Evolutionary conservation across 1,140 invertebrate species (phyloP).

Genomic region (Pseudomyrmex flavicornis): DNA sequence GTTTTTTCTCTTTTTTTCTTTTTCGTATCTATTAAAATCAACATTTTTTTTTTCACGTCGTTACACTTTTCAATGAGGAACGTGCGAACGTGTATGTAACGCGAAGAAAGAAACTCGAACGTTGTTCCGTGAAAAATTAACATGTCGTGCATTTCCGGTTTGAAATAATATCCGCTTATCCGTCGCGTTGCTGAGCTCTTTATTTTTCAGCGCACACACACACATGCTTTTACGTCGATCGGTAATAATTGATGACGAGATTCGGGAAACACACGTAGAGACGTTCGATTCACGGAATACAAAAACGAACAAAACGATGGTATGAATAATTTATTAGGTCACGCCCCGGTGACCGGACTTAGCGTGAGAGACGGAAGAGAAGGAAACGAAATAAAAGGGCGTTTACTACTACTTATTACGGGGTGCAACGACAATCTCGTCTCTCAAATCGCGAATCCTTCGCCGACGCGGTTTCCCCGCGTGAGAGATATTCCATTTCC

Average conservation of each 20-base stretch:
- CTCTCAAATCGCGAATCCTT: constrained; percentile 59
- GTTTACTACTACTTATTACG: constrained; percentile 60
- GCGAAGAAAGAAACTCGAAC: too few species aligned
- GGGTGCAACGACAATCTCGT: constrained; percentile 58
- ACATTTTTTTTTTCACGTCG: background rate
- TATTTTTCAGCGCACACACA: too few species aligned
- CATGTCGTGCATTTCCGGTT: too few species aligned
- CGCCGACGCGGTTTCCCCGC: background rate
- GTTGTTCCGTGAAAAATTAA: too few species aligned
- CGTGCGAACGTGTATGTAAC: too few species aligned
- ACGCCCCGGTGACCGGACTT: constrained; percentile 33
- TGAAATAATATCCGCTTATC: background rate
- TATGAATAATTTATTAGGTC: constrained; percentile 71
- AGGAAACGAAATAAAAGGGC: constrained; percentile 18
- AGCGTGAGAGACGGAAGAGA: constrained; percentile 1
- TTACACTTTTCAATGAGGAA: too few species aligned
- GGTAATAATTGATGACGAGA: background rate
- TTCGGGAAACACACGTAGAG: background rate
- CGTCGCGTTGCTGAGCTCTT: too few species aligned
- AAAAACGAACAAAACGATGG: constrained; percentile 42
- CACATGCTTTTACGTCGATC: background rate
- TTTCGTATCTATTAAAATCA: background rate
- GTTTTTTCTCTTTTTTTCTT: background rate
- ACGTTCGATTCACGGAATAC: constrained; percentile 44
- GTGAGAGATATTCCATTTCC: constrained; percentile 53